Evolutionary conservation across 1,140 invertebrate species (phyloP), one percentile per base, ranked within the genome.

Genomic region (Trichonephila clavipes): DNA sequence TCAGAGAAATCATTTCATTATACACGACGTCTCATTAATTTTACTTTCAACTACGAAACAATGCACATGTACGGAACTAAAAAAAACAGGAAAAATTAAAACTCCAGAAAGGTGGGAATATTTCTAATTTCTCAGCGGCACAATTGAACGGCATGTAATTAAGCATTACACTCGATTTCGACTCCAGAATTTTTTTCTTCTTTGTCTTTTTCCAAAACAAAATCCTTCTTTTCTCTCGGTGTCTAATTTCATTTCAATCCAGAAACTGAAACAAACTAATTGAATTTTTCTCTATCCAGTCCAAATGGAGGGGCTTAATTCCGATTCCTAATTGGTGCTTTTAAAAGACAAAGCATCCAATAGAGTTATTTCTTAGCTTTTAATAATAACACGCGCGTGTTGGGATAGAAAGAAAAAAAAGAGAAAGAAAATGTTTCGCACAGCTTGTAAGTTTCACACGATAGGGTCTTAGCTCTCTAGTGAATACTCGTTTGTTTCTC

Each of bases 391-490:
- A 24, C n/a, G 24, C 51, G 5, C 51, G 21, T 12, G 66, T 14
- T 12, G 66, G 2, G n/a, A 24, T 69, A 3, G 10, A 10, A 21
- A 21, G 64, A 69, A 28, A 28, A 28, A 69, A 69, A 66, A 69
- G 19, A 66, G 10, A 28, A 69, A 69, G 66, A 28, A 69, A 2
- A 10, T 12, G 66, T 24, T 24, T 24, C 66, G 66, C 66, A 40
- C 34, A 69, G 66, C n/a, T 40, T 69, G 66, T 69, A 69, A n/a
- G 21, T 69, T 69, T 69, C 66, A 69, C 66, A 69, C 66, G 66
- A 69, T 12, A 51, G 10, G 51, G 51, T 12, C 51, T 51, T 51
- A 51, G 10, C 51, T 51, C 51, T 51, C 51, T 1, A 12, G 51
- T 12, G 66, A 69, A 3, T 69, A 3, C 24, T 69, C 66, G 66